Conservation (phyloP, 2,797 vertebrate species). For the Bradypodion pumilum region DNA sequence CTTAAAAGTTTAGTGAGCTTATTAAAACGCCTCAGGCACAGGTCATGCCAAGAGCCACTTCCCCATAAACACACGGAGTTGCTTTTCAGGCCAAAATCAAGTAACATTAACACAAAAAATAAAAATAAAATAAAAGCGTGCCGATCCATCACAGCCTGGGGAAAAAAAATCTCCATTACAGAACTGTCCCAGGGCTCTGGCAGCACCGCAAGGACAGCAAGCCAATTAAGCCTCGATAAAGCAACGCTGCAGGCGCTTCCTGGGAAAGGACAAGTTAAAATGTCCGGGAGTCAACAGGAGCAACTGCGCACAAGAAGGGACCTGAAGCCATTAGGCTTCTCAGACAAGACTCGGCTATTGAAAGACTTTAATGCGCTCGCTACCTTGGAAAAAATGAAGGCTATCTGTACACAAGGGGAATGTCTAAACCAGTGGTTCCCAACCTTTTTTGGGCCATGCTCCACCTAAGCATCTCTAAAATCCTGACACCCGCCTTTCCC, state of each 20-base stretch:
- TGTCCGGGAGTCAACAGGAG: neutral
- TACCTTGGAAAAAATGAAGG: neutral
- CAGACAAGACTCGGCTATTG: too few relatives aligned
- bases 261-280: neutral
- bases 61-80: neutral
- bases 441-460: too few relatives aligned
- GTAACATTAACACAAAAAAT: neutral
- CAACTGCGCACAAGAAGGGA: too few relatives aligned
- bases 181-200: neutral
- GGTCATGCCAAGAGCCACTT: neutral
- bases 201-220: too few relatives aligned
- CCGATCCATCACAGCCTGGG: neutral
- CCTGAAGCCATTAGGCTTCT: neutral
- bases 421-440: too few relatives aligned
- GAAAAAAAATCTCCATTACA: neutral
- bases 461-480: too few relatives aligned
- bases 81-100: neutral
- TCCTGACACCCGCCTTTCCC: too few relatives aligned
- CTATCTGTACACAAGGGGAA: neutral
- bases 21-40: constrained; percentile 7
- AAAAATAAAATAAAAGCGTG: neutral
- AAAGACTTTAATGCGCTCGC: too few relatives aligned
- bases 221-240: too few relatives aligned
- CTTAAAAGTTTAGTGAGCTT: neutral
- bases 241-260: neutral